Conservation (phyloP, 2,888 invertebrate species). For the Zygothrica quintamaculata region DNA sequence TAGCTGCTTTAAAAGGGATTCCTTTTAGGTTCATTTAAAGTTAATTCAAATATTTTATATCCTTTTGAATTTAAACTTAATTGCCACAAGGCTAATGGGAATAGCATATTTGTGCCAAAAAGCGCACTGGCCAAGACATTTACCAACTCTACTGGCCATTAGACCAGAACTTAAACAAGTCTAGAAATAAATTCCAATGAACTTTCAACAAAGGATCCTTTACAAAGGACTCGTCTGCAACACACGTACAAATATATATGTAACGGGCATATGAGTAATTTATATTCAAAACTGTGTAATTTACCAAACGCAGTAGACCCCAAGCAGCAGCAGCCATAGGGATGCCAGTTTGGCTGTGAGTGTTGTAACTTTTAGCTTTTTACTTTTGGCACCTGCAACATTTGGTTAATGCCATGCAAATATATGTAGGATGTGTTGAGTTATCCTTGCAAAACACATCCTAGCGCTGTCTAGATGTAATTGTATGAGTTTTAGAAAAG, state of each 20-base stretch:
- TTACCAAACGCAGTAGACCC: slow-evolving; percentile 60
- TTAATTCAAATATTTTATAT: no score
- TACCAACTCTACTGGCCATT: slow-evolving; percentile 22
- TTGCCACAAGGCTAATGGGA: slow-evolving; percentile 22
- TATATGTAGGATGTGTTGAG: no score
- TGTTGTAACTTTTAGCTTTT: not conserved
- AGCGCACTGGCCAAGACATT: slow-evolving; percentile 20
- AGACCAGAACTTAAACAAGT: slow-evolving; percentile 17
- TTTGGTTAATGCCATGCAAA: no score
- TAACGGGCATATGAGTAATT: slow-evolving; percentile 61
- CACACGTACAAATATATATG: slow-evolving; percentile 37
- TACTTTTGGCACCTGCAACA: no score
- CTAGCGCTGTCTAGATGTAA: no score
- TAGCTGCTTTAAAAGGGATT: no score
- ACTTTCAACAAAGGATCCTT: slow-evolving; percentile 29
- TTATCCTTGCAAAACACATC: no score
- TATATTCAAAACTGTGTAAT: slow-evolving; percentile 80
- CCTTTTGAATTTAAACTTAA: slow-evolving; percentile 29
- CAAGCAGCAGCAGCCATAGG: slow-evolving; percentile 4
- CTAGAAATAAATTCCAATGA: slow-evolving; percentile 17
- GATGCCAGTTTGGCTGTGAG: not conserved
- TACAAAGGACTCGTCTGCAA: slow-evolving; percentile 39
- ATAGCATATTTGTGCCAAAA: slow-evolving; percentile 21
- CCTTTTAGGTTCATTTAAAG: no score
- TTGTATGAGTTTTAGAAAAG: not conserved